Base-by-base conservation (phyloP, 2,797 vertebrate genomes). In the Yasuhikotakia modesta region DNA sequence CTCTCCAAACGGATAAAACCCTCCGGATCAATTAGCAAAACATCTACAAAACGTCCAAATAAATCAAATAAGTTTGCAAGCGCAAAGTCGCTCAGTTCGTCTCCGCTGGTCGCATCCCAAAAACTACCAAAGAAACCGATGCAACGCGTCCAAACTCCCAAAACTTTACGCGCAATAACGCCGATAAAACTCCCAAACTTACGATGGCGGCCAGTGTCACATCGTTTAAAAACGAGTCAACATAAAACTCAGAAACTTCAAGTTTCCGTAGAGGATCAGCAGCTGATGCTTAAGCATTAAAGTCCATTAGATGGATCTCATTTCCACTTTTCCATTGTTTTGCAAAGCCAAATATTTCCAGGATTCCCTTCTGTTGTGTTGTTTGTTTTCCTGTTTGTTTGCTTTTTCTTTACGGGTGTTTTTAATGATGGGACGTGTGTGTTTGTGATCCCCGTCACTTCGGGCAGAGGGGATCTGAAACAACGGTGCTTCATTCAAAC, bases 401-500 rank as follows among this genome's bases (percentile, higher is more conserved):
- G n/a, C n/a, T n/a, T n/a, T 24, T 66, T 35, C 71, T 67, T 14
- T 60, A 14, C 45, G 8, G 73, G 61, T 71, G 78, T 66, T 52
- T 78, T 82, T 69, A 22, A 63, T 76, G 52, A 46, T 55, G 78
- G 69, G 55, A 64, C 82, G 52, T 39, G 65, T 52, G 66, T 52
- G 65, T 35, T 27, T 72, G 63, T 21, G 79, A 52, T 83, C 80
- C 60, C 79, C 80, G 69, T 86, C 81, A 74, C 77, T 82, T 85
- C 79, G 68, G 80, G 73, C 70, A 81, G 77, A 82, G 85, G 80
- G 83, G 82, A 82, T 79, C 83, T 81, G 72, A 79, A 84, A 89
- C 87, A 88, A 87, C 89, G 76, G 90, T 84, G 73, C 88, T 90
- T 91, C 92, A 92, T 92, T 92, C 92, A 88, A 89, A 86, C 82